A percentile compares a stretch with the other conserved stretches of the same genome.
Evolutionary conservation across 2,888 invertebrate genomes (phyloP).

Genomic region (Dichetophora obliterata): DNA sequence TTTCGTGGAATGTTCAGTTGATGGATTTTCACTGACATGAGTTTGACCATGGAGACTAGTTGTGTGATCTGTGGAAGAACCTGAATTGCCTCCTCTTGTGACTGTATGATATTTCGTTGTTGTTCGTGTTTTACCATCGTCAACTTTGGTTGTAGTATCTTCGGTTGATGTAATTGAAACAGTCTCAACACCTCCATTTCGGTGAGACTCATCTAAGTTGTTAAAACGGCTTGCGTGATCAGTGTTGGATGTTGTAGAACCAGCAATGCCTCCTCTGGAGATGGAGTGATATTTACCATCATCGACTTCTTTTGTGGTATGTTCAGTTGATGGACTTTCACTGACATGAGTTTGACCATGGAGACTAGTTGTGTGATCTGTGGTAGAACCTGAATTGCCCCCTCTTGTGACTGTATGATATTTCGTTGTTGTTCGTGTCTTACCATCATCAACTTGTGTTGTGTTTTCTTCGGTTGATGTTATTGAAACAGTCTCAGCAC

Average conservation of each 20-base stretch:
- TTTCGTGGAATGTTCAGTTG: background rate
- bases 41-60: background rate
- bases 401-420: background rate
- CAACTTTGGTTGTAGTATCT: background rate
- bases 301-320: background rate
- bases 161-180: constrained; percentile 8
- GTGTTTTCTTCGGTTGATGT: constrained; percentile 9
- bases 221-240: background rate
- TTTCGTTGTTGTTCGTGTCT: background rate
- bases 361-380: background rate
- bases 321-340: background rate
- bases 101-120: background rate
- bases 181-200: background rate
- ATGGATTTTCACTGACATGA: background rate
- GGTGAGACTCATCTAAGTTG: background rate
- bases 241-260: background rate
- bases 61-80: background rate
- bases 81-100: background rate
- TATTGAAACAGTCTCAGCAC: background rate
- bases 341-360: background rate
- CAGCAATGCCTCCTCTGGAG: background rate
- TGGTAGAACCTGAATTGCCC: background rate
- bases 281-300: background rate
- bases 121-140: background rate
- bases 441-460: background rate